Evolutionary conservation across 2,113 vertebrate species (phyloP), one percentile per base, ranked within the genome.

Genomic region (Austrofundulus limnaeus): DNA sequence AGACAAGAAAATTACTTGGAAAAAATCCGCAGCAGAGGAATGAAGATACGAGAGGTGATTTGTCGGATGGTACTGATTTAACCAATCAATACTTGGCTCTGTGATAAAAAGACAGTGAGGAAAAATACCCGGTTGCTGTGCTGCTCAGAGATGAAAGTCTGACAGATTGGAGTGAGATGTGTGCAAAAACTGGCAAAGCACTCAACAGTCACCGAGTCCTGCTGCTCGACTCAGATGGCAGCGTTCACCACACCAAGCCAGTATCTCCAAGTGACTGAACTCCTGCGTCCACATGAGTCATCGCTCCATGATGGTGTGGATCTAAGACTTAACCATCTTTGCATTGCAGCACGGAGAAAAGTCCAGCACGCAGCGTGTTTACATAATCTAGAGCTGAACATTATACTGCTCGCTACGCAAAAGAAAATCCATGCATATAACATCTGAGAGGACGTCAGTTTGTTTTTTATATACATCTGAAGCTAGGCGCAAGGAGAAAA

Each of bases 51-150:
- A 54, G 54, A 66, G 45, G 46, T 65, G 63, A 84, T 72, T 68
- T 75, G 65, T 69, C 59, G 61, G 60, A 75, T 52, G 66, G 34
- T 38, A 78, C 69, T 53, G 39, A 80, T 82, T 75, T 43, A 72
- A 52, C 19, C 47, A 5, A 81, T 85, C 51, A 48, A 85, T 84
- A 69, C 39, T 66, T 76, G 65, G 78, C 68, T 74, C 31, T 0
- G 11, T 47, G 55, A 38, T 68, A 54, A 70, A 54, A 70, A 61
- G 53, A 62, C 10, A 14, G 46, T 14, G 59, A 56, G 37, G n/a
- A 47, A 61, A 72, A 38, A 54, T 49, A 45, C 9, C 42, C 19
- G 0, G 49, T 38, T 39, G 2, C 34, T 46, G 14, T 31, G 31
- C 14, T 39, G 19, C 41, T 52, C 46, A 66, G 59, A 77, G 68